Percentiles rank a stretch among this genome's conserved stretches.
These are phyloP conservation scores for Arge pagana DNA, from an alignment of 2,888 invertebrate genomes.

Conservation along the genomic window DNA sequence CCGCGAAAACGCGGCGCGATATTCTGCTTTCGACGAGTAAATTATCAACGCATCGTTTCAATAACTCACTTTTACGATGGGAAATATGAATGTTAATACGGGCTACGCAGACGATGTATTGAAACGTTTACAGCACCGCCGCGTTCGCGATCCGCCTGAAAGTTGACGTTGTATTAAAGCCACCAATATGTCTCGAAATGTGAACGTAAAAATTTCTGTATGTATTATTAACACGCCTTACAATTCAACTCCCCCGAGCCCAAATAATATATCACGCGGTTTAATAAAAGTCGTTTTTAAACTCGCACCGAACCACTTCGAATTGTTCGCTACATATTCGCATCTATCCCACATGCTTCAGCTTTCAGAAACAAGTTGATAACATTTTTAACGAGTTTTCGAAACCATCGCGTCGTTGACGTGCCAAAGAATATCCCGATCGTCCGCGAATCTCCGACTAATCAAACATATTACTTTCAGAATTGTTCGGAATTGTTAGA, in stretches of 20 bases:
- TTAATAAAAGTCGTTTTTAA: constrained; percentile 19
- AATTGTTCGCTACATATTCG: not conserved
- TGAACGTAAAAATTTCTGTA: constrained; percentile 49
- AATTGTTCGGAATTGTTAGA: no score
- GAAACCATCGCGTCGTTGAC: no score
- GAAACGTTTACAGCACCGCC: constrained; percentile 36
- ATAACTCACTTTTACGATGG: no score
- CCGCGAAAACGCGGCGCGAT: no score
- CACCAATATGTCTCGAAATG: constrained; percentile 45
- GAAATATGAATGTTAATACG: constrained; percentile 54
- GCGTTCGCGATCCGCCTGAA: constrained; percentile 34
- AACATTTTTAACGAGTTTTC: no score
- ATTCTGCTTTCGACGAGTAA: no score
- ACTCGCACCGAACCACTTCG: constrained; percentile 5
- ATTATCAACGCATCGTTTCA: no score
- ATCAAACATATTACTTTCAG: no score
- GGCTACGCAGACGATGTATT: constrained; percentile 38
- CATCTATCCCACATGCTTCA: not conserved
- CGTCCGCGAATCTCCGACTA: no score
- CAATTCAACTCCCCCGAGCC: not conserved
- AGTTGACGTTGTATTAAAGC: constrained; percentile 50
- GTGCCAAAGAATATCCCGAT: no score
- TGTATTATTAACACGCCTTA: constrained; percentile 43
- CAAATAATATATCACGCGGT: constrained; percentile 14
- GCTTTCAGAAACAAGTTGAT: no score